phyloP scores from a whole-genome alignment of 2,113 vertebrate species.

The Chrysochloris asiatica region DNA sequence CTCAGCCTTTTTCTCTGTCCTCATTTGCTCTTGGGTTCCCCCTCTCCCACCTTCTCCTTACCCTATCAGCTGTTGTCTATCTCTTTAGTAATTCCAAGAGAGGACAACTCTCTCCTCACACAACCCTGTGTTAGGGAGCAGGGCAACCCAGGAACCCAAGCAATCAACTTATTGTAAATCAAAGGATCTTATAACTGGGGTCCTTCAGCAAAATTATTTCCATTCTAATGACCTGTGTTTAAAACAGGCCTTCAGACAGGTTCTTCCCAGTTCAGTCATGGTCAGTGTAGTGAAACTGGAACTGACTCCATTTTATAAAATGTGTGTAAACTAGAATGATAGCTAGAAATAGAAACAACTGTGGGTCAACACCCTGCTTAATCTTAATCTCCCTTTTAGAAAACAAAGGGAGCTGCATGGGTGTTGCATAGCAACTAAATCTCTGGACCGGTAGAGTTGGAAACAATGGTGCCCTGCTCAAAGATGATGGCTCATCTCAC shows the following conservation, averaged over 20 bases:
- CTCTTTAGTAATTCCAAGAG: not conserved
- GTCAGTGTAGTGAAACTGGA: not conserved
- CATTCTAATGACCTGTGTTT: conserved; percentile 18
- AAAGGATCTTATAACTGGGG: not conserved
- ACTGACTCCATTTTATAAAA: not conserved
- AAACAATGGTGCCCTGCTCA: not conserved
- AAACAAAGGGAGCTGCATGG: not conserved
- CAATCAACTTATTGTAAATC: not conserved
- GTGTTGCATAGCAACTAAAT: not conserved
- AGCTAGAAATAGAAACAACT: not conserved
- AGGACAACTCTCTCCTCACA: not conserved
- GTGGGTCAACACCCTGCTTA: not conserved
- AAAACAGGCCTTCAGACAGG: not conserved
- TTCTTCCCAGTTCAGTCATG: not conserved
- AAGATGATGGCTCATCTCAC: not conserved
- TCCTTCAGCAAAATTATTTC: not conserved
- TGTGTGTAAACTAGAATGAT: not conserved
- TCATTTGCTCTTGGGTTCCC: not conserved
- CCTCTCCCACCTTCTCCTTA: not conserved
- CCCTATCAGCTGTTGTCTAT: not conserved
- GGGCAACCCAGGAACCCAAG: not conserved
- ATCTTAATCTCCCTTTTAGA: not conserved
- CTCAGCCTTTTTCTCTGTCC: not conserved
- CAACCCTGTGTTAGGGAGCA: not conserved
- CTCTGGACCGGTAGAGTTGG: not conserved